Percentiles rank a stretch among this genome's conserved stretches.
These are phyloP conservation scores for Petrosia ficiformis DNA, from an alignment of 37 sponge, comb jelly and placozoan species.

Conservation along the genomic window DNA sequence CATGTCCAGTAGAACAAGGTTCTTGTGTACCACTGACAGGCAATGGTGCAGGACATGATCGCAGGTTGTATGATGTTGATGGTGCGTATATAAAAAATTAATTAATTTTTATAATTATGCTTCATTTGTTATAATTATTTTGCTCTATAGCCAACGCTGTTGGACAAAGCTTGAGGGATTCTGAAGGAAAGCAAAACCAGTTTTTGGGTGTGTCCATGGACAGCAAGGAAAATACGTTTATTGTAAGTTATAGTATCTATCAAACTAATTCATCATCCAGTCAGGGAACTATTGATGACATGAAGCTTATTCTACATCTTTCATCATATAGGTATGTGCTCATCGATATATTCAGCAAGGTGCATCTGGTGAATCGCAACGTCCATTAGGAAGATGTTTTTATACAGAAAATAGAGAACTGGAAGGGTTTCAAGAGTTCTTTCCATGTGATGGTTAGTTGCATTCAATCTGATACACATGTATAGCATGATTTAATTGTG, in stretches of 20 bases:
- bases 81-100: not conserved
- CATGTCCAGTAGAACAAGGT: slow-evolving; percentile 21
- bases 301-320: too few relatives aligned
- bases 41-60: slow-evolving; percentile 1
- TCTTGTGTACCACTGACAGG: slow-evolving; percentile 1
- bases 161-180: too few relatives aligned
- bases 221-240: slow-evolving; percentile 15
- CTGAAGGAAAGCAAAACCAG: slow-evolving; percentile 36
- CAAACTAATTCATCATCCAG: too few relatives aligned
- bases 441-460: slow-evolving; percentile 4
- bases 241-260: slow-evolving; percentile 30
- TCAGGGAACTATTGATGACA: too few relatives aligned
- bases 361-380: not conserved
- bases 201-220: slow-evolving; percentile 51
- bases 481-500: not conserved
- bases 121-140: not conserved
- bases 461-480: not conserved
- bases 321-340: slow-evolving; percentile 44
- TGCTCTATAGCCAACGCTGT: not conserved
- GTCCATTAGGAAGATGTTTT: slow-evolving; percentile 16
- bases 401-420: not conserved
- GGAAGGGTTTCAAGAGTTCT: not conserved
- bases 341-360: slow-evolving; percentile 29
- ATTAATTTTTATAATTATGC: not conserved
- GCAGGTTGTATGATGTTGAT: slow-evolving; percentile 18